phyloP scores from a whole-genome alignment of 2,797 vertebrate species.

The Carapus acus region DNA sequence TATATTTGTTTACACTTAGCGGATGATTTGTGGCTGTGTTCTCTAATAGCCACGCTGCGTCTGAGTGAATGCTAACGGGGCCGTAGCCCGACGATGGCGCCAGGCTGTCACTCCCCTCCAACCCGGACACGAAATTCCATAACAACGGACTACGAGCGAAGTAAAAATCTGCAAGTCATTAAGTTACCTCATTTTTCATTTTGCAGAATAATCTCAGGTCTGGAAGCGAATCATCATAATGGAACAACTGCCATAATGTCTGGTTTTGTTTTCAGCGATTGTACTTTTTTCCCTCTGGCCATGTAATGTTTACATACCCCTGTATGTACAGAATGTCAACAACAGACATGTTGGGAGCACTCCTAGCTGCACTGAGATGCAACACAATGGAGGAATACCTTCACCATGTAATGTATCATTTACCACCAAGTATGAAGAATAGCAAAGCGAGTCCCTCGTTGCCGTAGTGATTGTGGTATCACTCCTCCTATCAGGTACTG shows the following conservation, averaged over 20 bases:
- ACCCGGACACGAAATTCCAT: neutral
- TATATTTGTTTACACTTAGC: neutral
- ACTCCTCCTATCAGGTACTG: constrained; percentile 71
- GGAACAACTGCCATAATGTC: constrained; percentile 47
- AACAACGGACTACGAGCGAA: constrained; percentile 6
- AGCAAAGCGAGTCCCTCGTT: constrained; percentile 2
- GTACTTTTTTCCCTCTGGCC: constrained; percentile 10
- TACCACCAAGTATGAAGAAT: neutral
- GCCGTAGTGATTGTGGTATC: constrained; percentile 15
- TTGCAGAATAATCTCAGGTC: constrained; percentile 68
- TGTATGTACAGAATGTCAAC: constrained; percentile 30
- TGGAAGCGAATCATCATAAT: constrained; percentile 42
- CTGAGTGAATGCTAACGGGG: neutral
- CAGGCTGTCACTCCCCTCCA: neutral
- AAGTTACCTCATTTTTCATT: constrained; percentile 65
- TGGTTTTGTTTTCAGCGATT: constrained; percentile 13
- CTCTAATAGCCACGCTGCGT: neutral
- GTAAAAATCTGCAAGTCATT: constrained; percentile 31
- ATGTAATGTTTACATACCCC: constrained; percentile 38
- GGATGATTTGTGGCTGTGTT: neutral
- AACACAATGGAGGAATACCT: constrained; percentile 13
- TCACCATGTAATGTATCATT: constrained; percentile 13
- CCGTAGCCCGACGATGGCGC: too few species aligned
- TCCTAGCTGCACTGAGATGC: constrained; percentile 15
- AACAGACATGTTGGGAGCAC: constrained; percentile 16